Conservation (phyloP, 2,113 vertebrate genomes). For the Arizona elegans region DNA sequence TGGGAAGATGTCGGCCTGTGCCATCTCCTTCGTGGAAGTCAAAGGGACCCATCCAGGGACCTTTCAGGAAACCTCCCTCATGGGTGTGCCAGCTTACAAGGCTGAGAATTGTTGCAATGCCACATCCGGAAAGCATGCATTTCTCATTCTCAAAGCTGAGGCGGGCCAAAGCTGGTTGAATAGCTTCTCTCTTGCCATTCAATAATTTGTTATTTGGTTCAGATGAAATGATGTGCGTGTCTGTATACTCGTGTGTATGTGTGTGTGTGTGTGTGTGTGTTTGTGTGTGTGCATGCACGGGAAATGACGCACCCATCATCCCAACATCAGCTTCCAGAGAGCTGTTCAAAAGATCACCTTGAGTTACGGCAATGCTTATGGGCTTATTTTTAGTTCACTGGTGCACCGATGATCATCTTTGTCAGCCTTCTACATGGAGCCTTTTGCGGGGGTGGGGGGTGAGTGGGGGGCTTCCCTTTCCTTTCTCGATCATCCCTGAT, state of each 20-base stretch:
- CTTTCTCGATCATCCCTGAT: neutral
- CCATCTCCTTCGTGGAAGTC: neutral
- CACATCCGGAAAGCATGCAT: neutral
- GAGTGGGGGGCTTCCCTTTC: no score
- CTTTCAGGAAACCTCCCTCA: neutral
- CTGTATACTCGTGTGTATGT: no score
- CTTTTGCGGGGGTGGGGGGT: neutral
- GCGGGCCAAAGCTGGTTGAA: neutral
- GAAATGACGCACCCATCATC: neutral
- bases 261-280: neutral
- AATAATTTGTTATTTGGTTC: neutral
- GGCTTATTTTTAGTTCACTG: neutral
- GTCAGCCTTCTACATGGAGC: neutral
- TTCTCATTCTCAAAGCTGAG: neutral
- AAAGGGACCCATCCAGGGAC: neutral
- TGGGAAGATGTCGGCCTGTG: neutral
- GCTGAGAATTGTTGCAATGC: neutral
- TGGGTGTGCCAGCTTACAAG: neutral
- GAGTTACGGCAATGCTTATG: neutral
- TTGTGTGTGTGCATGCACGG: accelerated
- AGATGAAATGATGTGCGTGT: neutral
- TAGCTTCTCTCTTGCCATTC: neutral
- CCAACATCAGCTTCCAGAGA: neutral
- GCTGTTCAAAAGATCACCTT: conserved; percentile 9
- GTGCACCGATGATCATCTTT: neutral